Evolutionary conservation across 2,888 invertebrate species (phyloP).

Genomic region (Eupeodes luniger): DNA sequence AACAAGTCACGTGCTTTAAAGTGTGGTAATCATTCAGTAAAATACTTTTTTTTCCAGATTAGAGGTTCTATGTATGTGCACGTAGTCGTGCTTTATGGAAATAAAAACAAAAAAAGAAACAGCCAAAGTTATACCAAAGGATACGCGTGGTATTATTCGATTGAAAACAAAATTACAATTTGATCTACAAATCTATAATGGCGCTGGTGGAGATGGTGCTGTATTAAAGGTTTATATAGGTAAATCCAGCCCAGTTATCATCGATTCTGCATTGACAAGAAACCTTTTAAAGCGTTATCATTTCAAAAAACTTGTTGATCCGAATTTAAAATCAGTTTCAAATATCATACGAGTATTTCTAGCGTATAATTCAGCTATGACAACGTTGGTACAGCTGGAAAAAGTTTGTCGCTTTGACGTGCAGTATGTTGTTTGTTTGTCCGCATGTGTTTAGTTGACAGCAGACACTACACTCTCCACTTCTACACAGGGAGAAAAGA

Average conservation of each 20-base stretch:
- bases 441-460: neutral
- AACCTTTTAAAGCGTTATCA: neutral
- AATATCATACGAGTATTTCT: neutral
- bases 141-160: constrained; percentile 4
- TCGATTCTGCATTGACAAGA: neutral
- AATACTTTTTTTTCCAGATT: constrained; percentile 55
- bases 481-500: constrained; percentile 3
- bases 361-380: neutral
- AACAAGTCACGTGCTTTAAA: constrained; percentile 75
- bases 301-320: constrained; percentile 28
- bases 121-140: neutral
- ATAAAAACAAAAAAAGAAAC: neutral
- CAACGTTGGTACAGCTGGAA: constrained; percentile 16
- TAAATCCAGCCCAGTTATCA: neutral
- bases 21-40: constrained; percentile 72
- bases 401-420: neutral
- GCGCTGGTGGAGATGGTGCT: neutral
- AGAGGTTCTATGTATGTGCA: constrained; percentile 13
- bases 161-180: neutral
- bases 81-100: constrained; percentile 27
- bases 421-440: neutral
- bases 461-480: neutral
- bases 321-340: constrained; percentile 9
- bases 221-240: neutral
- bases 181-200: neutral